Percentiles rank a stretch among this genome's conserved stretches.
Conservation (phyloP, 2,888 invertebrate species). For the Polietes domitor region DNA sequence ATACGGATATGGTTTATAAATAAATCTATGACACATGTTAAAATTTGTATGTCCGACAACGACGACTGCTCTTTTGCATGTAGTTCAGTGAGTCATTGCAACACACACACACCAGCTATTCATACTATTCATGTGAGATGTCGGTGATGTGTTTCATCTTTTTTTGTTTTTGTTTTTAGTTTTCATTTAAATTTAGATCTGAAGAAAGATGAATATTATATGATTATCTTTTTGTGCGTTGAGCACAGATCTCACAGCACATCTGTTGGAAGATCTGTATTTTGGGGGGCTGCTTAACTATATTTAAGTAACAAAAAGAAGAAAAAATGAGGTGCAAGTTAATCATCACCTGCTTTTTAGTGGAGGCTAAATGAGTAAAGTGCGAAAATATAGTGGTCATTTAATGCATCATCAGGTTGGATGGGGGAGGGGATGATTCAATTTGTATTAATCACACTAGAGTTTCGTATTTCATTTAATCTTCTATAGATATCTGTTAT, state of each 20-base stretch:
- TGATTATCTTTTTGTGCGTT: background rate
- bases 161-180: background rate
- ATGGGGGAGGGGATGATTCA: too few relatives aligned
- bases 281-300: background rate
- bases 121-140: background rate
- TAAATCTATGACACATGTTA: conserved; percentile 52
- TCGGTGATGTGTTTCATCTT: background rate
- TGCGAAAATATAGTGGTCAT: background rate
- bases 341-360: conserved; percentile 2
- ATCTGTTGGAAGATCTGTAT: background rate
- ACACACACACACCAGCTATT: conserved; percentile 33
- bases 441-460: too few relatives aligned
- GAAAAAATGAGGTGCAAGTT: background rate
- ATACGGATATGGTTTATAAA: conserved; percentile 40
- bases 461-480: too few relatives aligned
- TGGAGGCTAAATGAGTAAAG: too few relatives aligned
- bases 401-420: background rate
- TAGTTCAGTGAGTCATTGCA: conserved; percentile 59
- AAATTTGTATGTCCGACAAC: background rate
- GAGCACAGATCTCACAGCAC: background rate
- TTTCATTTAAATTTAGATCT: background rate
- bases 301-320: background rate
- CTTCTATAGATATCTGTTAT: too few relatives aligned
- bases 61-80: background rate
- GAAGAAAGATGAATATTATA: background rate